Evolutionary conservation across 2,113 vertebrate species (phyloP).

Genomic region (Buteo buteo): DNA sequence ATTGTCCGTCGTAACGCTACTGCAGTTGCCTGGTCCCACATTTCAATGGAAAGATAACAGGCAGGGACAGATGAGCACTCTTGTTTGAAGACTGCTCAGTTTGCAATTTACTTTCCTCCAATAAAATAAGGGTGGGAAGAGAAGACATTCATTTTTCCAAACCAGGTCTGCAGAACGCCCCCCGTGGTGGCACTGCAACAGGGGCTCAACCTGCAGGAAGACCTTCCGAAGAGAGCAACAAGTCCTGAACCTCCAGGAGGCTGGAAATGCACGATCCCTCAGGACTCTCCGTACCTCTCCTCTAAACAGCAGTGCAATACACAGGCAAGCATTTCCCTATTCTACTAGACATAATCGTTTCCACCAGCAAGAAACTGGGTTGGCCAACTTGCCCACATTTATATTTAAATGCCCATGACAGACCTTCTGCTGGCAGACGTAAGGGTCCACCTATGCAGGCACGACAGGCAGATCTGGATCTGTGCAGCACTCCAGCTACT

Average conservation of each 20-base stretch:
- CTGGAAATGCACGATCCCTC: background rate
- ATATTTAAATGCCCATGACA: accelerated
- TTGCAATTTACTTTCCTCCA: background rate
- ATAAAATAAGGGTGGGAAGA: background rate
- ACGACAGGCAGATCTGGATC: background rate
- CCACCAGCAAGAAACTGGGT: background rate
- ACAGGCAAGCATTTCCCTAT: background rate
- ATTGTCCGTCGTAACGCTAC: accelerated
- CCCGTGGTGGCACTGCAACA: background rate
- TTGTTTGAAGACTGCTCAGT: background rate
- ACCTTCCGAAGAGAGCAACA: background rate
- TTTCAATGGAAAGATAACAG: background rate
- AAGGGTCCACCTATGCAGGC: background rate
- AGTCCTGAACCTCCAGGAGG: background rate
- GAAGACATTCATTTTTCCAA: background rate
- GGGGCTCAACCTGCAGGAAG: background rate
- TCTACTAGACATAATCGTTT: background rate
- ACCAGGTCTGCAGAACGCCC: background rate
- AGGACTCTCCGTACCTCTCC: background rate
- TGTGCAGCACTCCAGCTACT: background rate
- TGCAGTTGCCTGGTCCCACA: background rate
- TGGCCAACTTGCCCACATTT: background rate
- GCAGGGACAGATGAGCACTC: background rate
- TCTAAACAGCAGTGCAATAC: background rate
- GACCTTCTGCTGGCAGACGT: background rate